Conservation (phyloP, 2,113 vertebrate genomes). For the Reinhardtius hippoglossoides region DNA sequence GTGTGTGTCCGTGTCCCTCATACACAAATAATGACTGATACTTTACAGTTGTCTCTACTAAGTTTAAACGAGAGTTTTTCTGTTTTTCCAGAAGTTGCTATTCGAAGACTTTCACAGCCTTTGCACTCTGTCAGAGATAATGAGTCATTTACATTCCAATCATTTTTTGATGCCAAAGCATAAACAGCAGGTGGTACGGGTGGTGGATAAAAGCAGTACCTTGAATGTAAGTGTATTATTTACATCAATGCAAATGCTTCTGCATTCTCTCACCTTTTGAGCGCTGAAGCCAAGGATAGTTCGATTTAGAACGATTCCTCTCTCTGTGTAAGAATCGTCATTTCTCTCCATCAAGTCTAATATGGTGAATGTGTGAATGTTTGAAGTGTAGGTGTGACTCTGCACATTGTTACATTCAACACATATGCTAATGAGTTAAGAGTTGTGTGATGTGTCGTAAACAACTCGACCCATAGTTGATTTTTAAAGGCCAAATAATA, state of each 20-base stretch:
- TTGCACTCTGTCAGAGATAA: constrained; percentile 70
- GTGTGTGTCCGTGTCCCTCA: neutral
- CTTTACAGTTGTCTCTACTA: constrained; percentile 40
- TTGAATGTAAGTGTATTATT: constrained; percentile 53
- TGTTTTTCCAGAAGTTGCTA: constrained; percentile 47
- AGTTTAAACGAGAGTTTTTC: constrained; percentile 26
- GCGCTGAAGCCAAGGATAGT: neutral
- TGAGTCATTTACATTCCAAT: constrained; percentile 75
- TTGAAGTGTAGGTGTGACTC: neutral
- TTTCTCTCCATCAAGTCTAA: neutral
- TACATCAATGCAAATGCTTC: constrained; percentile 45
- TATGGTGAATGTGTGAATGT: neutral
- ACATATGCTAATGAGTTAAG: neutral
- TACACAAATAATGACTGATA: constrained; percentile 50
- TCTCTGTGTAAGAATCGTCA: neutral
- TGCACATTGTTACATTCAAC: neutral
- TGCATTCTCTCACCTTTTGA: constrained; percentile 17
- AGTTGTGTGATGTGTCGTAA: neutral
- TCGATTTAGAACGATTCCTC: neutral
- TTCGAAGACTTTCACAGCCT: constrained; percentile 60
- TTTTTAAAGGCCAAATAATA: neutral
- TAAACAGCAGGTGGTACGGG: constrained; percentile 58
- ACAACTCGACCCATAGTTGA: neutral
- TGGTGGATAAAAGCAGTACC: constrained; percentile 53
- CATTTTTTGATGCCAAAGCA: constrained; percentile 41